phyloP scores from a whole-genome alignment of 2,888 invertebrate genomes.

The Brachyptera putata region DNA sequence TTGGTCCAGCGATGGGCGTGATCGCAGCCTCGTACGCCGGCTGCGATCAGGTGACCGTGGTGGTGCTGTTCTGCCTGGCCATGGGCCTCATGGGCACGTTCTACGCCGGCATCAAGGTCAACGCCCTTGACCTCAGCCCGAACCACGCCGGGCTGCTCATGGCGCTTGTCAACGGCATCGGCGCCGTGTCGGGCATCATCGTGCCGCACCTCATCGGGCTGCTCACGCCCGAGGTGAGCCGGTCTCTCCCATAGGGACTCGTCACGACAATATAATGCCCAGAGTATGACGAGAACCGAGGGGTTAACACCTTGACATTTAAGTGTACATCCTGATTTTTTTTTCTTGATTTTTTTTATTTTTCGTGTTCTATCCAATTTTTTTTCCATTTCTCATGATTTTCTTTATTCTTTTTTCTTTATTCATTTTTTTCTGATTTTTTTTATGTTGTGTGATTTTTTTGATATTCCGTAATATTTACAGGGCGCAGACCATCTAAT shows the following conservation, averaged over 20 bases:
- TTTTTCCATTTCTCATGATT: too few relatives aligned
- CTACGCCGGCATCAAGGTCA: slow-evolving; percentile 67
- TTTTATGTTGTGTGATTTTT: too few relatives aligned
- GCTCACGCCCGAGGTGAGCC: slow-evolving; percentile 60
- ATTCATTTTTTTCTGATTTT: too few relatives aligned
- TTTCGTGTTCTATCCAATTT: too few relatives aligned
- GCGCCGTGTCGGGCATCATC: slow-evolving; percentile 65
- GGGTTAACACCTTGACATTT: too few relatives aligned
- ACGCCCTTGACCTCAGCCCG: slow-evolving; percentile 61
- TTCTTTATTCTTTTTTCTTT: too few relatives aligned
- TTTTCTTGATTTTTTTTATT: too few relatives aligned
- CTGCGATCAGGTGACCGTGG: slow-evolving; percentile 57
- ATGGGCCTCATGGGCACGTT: slow-evolving; percentile 68
- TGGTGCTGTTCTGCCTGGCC: slow-evolving; percentile 59
- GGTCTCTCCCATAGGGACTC: not conserved
- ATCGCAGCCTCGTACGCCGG: slow-evolving; percentile 65
- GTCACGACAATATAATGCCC: too few relatives aligned
- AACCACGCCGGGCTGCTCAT: slow-evolving; percentile 64
- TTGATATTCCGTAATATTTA: too few relatives aligned
- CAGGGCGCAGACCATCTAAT: too few relatives aligned
- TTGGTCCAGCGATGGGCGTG: slow-evolving; percentile 63
- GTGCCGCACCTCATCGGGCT: slow-evolving; percentile 64
- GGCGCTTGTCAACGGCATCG: slow-evolving; percentile 67
- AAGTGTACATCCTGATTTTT: too few relatives aligned
- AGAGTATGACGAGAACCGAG: too few relatives aligned